Percentiles rank a stretch among this genome's conserved stretches.
phyloP scores from a whole-genome alignment of 2,113 vertebrate genomes.

The Bos javanicus region DNA sequence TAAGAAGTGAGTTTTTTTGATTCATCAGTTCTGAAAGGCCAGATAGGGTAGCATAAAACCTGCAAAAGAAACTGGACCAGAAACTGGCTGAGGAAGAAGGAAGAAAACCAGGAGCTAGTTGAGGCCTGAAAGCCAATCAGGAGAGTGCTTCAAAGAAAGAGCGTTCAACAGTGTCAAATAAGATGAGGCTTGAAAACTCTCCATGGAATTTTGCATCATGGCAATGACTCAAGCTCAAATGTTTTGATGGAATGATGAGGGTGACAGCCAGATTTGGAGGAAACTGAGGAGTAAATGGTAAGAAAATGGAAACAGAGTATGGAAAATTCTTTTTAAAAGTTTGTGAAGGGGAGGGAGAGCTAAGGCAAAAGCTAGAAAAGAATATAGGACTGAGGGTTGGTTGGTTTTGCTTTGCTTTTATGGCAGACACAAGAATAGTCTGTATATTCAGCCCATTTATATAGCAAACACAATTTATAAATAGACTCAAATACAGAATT shows the following conservation, averaged over 20 bases:
- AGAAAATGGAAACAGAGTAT: neutral
- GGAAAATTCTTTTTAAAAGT: neutral
- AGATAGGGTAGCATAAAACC: neutral
- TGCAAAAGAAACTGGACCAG: neutral
- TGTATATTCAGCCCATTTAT: neutral
- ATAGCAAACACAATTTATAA: neutral
- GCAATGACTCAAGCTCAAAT: neutral
- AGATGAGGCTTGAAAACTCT: neutral
- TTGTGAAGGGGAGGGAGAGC: neutral
- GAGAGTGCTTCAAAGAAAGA: neutral
- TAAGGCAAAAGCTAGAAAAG: neutral
- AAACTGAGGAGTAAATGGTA: neutral
- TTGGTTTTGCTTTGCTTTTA: neutral
- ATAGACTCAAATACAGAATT: neutral
- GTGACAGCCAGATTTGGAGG: neutral
- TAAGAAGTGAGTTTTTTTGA: neutral
- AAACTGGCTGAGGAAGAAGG: neutral
- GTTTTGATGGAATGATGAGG: neutral
- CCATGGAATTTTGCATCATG: neutral
- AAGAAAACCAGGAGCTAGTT: neutral
- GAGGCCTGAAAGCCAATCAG: neutral
- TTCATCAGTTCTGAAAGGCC: neutral
- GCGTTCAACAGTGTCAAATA: neutral
- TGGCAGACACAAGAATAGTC: neutral
- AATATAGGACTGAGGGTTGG: neutral